Conservation (phyloP, 1,140 invertebrate species). For the Riptortus pedestris region DNA sequence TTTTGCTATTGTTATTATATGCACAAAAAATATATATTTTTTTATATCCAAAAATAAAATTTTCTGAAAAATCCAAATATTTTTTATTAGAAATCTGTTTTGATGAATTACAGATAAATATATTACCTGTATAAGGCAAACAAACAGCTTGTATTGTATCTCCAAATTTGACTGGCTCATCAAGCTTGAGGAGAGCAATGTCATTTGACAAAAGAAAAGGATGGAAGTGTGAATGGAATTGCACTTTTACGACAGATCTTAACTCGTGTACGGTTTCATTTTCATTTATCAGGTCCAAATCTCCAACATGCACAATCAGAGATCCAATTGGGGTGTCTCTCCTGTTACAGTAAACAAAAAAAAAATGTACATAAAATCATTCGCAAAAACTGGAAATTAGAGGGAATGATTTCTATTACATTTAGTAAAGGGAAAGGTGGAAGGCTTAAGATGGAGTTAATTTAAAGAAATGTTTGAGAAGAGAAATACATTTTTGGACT, state of each 20-base stretch:
- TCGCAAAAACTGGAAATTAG: no score
- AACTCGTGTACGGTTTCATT: conserved; percentile 35
- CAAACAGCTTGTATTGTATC: conserved; percentile 41
- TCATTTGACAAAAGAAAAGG: conserved; percentile 39
- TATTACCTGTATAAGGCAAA: conserved; percentile 45
- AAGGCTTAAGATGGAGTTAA: no score
- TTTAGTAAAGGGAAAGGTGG: no score
- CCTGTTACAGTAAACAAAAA: conserved; percentile 26
- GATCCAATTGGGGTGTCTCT: conserved; percentile 34
- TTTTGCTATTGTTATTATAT: no score
- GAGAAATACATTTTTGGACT: no score
- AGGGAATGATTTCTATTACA: no score
- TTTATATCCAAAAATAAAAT: background rate
- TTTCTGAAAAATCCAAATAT: no score
- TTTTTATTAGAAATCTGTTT: no score
- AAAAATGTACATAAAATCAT: background rate
- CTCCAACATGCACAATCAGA: conserved; percentile 34
- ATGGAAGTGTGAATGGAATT: conserved; percentile 38
- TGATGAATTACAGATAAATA: no score
- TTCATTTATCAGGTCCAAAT: conserved; percentile 35
- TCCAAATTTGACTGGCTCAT: conserved; percentile 36
- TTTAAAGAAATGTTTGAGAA: no score
- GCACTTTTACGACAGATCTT: conserved; percentile 32
- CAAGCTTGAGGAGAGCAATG: conserved; percentile 41
- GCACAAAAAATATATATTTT: background rate